Base-by-base conservation (phyloP, 2,113 vertebrate species). In the Lepisosteus oculatus region DNA sequence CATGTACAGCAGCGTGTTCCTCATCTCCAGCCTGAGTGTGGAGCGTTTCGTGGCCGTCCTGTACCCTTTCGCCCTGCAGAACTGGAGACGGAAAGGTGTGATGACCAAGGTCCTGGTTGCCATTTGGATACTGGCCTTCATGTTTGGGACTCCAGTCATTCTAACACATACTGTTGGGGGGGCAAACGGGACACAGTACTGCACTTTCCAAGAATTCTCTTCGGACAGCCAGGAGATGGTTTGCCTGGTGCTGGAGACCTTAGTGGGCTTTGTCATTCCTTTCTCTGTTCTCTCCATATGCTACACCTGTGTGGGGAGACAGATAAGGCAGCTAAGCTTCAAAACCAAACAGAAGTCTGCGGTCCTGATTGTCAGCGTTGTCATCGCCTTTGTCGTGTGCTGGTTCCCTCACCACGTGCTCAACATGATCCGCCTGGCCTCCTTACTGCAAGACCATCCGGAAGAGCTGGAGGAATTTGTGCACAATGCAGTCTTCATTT, bases 1-100 rank as follows among this genome's bases (percentile, higher is more conserved):
- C 14, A 92, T 93, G 89, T 92, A 92, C 71, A 77, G 85, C 84
- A 93, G 91, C 0, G 80, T 92, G 68, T 92, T 92, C 72, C 75
- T 93, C 76, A 90, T 93, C 65, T 90, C 88, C 3, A 57, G 86
- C 29, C 90, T 93, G 90, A 90, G 90, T 0, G 85, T 92, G 72
- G 90, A 92, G 51, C 88, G 91, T 3, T 90, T 91, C 55, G 57
- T 90, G 68, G 86, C 88, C 0, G 83, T 91, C 71, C 85, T 89
- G 0, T 85, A 90, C 70, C 90, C 90, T 0, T 89, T 91, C 3
- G 67, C 72, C 44, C 89, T 85, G 2, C 77, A 72, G 12, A 43
- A 43, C 14, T 91, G 88, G 90, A 90, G 77, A 67, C 86, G 74
- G 61, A 85, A 89, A 74, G 77, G 79, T n/a, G 76, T 84, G 29